Evolutionary conservation across 2,888 invertebrate species (phyloP).

Genomic region (Vanessa cardui): DNA sequence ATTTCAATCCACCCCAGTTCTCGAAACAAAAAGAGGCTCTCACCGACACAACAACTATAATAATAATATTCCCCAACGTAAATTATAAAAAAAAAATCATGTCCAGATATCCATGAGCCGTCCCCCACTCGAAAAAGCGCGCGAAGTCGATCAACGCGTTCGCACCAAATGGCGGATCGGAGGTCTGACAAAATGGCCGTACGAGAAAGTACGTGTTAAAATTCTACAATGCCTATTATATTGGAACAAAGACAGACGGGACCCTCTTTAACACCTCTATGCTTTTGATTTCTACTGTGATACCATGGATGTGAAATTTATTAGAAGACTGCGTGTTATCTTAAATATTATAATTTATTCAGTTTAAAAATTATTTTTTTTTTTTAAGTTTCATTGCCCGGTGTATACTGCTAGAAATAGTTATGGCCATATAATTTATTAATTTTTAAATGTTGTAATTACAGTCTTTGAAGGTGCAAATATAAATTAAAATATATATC

Average conservation of each 20-base stretch:
- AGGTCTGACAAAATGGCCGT: constrained; percentile 41
- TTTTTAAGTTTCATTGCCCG: no score
- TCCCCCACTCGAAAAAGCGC: constrained; percentile 26
- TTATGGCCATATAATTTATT: no score
- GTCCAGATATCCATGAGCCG: constrained; percentile 40
- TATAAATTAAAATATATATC: no score
- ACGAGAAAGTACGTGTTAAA: constrained; percentile 53
- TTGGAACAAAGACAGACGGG: constrained; percentile 52
- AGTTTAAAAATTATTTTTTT: no score
- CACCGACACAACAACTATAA: constrained; percentile 22
- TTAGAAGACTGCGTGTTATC: constrained; percentile 12
- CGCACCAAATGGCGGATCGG: constrained; percentile 37
- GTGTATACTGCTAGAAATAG: no score
- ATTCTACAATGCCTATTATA: constrained; percentile 62
- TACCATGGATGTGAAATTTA: constrained; percentile 39
- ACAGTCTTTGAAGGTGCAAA: no score
- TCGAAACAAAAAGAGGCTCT: constrained; percentile 44
- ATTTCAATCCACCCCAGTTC: constrained; percentile 40
- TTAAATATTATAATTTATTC: no score
- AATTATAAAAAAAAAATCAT: constrained; percentile 44
- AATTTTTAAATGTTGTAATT: no score
- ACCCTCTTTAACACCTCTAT: constrained; percentile 64
- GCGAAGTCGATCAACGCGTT: constrained; percentile 31
- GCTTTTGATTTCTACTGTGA: constrained; percentile 53
- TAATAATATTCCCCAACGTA: constrained; percentile 42